Evolutionary conservation across 2,113 vertebrate genomes (phyloP).

Genomic region (Cyphomyrus plagiostoma): DNA sequence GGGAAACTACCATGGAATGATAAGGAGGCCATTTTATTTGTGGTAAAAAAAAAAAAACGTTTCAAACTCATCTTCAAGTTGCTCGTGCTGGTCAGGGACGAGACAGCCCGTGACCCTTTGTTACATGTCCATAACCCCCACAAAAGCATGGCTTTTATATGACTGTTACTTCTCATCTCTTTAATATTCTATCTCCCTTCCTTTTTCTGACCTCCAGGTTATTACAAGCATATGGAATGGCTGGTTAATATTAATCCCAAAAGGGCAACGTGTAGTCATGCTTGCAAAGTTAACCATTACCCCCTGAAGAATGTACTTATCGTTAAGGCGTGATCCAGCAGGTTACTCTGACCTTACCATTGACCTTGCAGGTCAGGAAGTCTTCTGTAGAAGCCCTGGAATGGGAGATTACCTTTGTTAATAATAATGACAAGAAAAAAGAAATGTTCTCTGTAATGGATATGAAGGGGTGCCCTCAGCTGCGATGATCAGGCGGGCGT

Average conservation of each 20-base stretch:
- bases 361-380: neutral
- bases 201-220: neutral
- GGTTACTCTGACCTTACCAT: neutral
- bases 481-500: neutral
- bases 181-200: neutral
- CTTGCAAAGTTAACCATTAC: neutral
- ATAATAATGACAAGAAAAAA: neutral
- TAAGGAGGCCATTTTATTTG: neutral
- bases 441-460: neutral
- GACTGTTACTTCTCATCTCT: neutral
- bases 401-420: neutral
- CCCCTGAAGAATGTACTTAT: neutral
- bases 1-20: neutral
- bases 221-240: neutral
- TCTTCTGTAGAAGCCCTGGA: neutral
- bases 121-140: neutral
- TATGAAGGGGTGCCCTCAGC: neutral
- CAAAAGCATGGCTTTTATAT: neutral
- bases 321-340: neutral
- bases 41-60: neutral
- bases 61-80: neutral
- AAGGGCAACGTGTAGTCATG: neutral
- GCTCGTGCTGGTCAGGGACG: neutral
- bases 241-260: neutral
- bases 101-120: neutral